Evolutionary conservation across 2,797 vertebrate species (phyloP).

Genomic region (Semotilus atromaculatus): DNA sequence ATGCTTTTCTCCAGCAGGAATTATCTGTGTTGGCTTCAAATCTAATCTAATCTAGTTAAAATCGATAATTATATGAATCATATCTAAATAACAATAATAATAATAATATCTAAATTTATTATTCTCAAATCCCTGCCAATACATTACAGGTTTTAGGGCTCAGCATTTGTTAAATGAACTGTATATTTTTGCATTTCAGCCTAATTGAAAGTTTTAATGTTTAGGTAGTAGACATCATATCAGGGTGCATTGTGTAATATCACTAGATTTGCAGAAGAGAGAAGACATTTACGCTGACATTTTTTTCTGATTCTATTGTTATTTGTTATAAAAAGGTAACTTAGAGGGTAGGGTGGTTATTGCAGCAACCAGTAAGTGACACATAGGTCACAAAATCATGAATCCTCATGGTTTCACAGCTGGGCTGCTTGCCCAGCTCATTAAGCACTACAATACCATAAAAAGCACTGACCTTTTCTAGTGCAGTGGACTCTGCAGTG

Average conservation of each 20-base stretch:
- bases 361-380: neutral
- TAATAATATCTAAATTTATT: neutral
- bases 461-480: conserved; percentile 19
- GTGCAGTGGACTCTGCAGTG: neutral
- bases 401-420: conserved; percentile 25
- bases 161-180: neutral
- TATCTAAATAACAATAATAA: neutral
- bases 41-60: neutral
- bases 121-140: neutral
- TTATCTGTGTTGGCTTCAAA: neutral
- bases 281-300: neutral
- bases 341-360: neutral
- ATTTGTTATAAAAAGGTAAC: neutral
- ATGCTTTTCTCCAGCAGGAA: neutral
- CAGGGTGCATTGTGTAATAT: neutral
- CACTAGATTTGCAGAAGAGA: neutral
- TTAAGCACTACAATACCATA: conserved; percentile 23
- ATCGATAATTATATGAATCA: neutral
- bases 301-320: neutral
- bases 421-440: conserved; percentile 4
- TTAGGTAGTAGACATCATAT: neutral
- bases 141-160: neutral
- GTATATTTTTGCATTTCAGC: neutral
- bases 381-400: neutral
- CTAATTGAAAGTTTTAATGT: neutral